phyloP scores from a whole-genome alignment of 2,113 vertebrate genomes.

The Carassius auratus region DNA sequence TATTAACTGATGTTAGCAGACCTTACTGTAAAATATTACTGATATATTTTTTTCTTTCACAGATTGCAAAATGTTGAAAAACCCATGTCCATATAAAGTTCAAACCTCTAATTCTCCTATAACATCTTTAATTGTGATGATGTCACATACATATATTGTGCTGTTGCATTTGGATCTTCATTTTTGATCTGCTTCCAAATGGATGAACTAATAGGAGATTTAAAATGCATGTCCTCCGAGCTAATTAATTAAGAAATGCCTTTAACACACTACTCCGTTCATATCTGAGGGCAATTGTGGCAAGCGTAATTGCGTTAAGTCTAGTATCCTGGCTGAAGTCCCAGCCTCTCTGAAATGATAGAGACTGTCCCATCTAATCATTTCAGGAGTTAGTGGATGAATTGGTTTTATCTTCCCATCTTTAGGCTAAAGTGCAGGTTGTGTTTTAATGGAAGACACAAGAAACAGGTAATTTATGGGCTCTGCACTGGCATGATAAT shows the following conservation, averaged over 20 bases:
- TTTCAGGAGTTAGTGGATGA: conserved; percentile 57
- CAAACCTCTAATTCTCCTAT: background rate
- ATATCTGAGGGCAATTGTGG: conserved; percentile 55
- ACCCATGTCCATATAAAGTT: background rate
- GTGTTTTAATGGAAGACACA: conserved; percentile 38
- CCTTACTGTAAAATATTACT: background rate
- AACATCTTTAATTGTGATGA: background rate
- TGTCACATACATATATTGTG: background rate
- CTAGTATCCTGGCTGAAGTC: conserved; percentile 66
- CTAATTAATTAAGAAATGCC: conserved; percentile 58
- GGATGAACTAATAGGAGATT: conserved; percentile 29
- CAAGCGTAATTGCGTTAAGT: conserved; percentile 63
- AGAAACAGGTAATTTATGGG: conserved; percentile 44
- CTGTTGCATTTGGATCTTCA: background rate
- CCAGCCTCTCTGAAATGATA: conserved; percentile 53
- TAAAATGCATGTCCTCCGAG: conserved; percentile 32
- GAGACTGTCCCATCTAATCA: conserved; percentile 49
- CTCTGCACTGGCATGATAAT: conserved; percentile 22
- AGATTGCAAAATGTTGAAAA: background rate
- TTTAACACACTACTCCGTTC: conserved; percentile 50
- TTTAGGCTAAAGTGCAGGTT: conserved; percentile 50
- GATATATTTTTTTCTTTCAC: background rate
- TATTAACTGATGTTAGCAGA: background rate
- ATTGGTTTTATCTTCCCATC: conserved; percentile 56
- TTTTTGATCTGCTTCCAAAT: conserved; percentile 10